A percentile compares a stretch with the other conserved stretches of the same genome.
phyloP scores from a whole-genome alignment of 2,797 vertebrate genomes.

The Tenualosa ilisha region DNA sequence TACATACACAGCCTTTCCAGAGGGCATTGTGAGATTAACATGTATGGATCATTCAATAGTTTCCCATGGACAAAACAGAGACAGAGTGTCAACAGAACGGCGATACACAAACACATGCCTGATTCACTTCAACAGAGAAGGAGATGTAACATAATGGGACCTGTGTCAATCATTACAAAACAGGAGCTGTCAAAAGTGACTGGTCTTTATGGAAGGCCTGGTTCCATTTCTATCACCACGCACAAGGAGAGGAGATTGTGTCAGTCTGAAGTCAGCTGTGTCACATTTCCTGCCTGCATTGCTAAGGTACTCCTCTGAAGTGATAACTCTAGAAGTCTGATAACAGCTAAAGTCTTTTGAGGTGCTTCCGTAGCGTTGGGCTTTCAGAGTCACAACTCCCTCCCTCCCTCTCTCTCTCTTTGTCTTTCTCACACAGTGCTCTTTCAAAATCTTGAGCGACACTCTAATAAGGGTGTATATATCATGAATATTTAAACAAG shows the following conservation, averaged over 20 bases:
- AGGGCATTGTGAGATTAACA: neutral
- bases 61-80: neutral
- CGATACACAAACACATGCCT: neutral
- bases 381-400: neutral
- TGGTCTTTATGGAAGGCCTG: constrained; percentile 24
- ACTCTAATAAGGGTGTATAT: constrained; percentile 43
- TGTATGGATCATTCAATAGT: neutral
- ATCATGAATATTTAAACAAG: constrained; percentile 59
- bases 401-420: neutral
- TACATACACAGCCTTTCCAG: neutral
- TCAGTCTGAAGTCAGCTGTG: neutral
- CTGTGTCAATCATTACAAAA: neutral
- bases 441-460: constrained; percentile 34
- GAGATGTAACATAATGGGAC: neutral
- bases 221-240: constrained; percentile 3
- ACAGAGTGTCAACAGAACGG: neutral
- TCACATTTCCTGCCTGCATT: neutral
- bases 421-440: neutral
- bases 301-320: neutral
- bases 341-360: neutral
- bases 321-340: constrained; percentile 5
- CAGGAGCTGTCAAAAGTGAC: neutral
- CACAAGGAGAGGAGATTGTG: neutral
- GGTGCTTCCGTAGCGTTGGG: neutral
- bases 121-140: constrained; percentile 3